These are phyloP conservation scores for Busseola fusca DNA, from an alignment of 2,888 invertebrate genomes.

Conservation along the genomic window DNA sequence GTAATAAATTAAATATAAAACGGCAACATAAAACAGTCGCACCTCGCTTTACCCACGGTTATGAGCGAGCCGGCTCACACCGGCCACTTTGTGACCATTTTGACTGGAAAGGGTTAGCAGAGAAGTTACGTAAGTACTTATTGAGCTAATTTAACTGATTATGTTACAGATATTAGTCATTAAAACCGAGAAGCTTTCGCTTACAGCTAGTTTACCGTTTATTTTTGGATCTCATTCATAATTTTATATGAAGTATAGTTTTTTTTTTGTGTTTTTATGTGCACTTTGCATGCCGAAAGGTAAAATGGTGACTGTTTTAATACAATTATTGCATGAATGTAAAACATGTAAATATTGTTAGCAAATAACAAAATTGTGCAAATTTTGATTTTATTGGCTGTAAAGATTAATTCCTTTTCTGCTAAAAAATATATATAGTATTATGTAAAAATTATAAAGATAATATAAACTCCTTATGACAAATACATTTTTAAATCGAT, in stretches of 20 bases:
- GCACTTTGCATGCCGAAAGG: too few species aligned
- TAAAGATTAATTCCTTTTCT: background rate
- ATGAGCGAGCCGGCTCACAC: conserved; percentile 51
- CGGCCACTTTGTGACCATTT: conserved; percentile 11
- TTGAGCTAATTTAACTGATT: background rate
- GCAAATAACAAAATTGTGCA: too few species aligned
- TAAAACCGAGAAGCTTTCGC: background rate
- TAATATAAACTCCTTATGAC: too few species aligned
- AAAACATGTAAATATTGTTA: too few species aligned
- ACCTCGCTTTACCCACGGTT: conserved; percentile 67
- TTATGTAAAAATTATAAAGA: too few species aligned
- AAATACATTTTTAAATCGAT: too few species aligned
- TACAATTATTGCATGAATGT: too few species aligned
- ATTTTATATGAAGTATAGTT: too few species aligned
- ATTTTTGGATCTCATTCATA: too few species aligned
- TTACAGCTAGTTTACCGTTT: background rate
- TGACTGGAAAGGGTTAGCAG: background rate
- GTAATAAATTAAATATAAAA: conserved; percentile 72
- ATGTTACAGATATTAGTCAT: too few species aligned
- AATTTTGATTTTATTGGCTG: background rate
- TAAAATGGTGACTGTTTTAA: too few species aligned
- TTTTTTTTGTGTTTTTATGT: too few species aligned
- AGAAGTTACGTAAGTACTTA: background rate
- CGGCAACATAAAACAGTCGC: conserved; percentile 70
- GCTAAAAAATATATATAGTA: background rate